Evolutionary conservation across 2,113 vertebrate species (phyloP).

Genomic region (Cebus imitator): DNA sequence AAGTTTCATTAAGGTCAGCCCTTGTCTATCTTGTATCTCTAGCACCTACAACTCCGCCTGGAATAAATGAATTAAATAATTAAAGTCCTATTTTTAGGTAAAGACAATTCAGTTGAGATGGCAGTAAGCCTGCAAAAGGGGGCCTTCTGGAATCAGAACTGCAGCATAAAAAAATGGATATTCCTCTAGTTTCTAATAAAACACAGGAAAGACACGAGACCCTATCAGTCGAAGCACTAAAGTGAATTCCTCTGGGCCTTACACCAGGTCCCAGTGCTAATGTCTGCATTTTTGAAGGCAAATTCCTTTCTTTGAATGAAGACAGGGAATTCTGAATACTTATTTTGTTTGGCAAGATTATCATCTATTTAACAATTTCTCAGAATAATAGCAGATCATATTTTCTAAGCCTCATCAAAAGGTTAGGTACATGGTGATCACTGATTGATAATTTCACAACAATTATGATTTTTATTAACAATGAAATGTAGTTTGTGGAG

Average conservation of each 20-base stretch:
- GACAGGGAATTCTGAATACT: background rate
- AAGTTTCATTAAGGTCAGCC: background rate
- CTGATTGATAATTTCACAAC: background rate
- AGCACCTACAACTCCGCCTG: background rate
- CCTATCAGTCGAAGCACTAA: background rate
- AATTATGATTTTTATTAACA: background rate
- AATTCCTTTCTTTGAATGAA: slow-evolving; percentile 64
- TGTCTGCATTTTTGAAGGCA: slow-evolving; percentile 59
- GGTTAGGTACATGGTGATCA: background rate
- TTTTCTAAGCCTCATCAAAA: slow-evolving; percentile 51
- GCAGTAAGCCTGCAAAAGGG: background rate
- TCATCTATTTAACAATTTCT: slow-evolving; percentile 57
- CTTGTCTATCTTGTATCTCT: background rate
- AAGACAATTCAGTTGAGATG: background rate
- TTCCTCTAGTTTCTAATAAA: slow-evolving; percentile 63
- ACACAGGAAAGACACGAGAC: slow-evolving; percentile 69
- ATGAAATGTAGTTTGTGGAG: background rate
- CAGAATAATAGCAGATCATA: background rate
- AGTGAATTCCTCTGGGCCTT: slow-evolving; percentile 38
- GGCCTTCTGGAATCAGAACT: background rate
- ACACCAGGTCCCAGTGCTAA: background rate
- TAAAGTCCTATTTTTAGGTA: background rate
- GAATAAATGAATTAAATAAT: background rate
- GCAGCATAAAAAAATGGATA: slow-evolving; percentile 1
- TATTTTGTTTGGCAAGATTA: slow-evolving; percentile 56